A percentile compares a stretch with the other conserved stretches of the same genome.
These are phyloP conservation scores for Drosophila pruinosa DNA, from an alignment of 1,140 invertebrate species.

Conservation along the genomic window DNA sequence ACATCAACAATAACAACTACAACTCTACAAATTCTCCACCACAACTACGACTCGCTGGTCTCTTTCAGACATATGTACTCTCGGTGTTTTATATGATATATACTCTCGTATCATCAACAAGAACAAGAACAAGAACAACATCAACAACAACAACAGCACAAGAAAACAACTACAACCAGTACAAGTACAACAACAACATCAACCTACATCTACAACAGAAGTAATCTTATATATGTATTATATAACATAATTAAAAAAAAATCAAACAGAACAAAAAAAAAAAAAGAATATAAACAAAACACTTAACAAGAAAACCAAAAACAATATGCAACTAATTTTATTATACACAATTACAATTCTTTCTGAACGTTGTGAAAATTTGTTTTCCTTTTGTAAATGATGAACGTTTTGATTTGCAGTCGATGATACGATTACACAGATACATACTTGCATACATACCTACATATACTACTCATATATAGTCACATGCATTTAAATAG, in stretches of 20 bases:
- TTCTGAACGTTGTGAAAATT: slow-evolving; percentile 61
- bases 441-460: slow-evolving; percentile 20
- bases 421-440: slow-evolving; percentile 6
- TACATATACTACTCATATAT: slow-evolving; percentile 15
- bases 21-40: slow-evolving; percentile 57
- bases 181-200: slow-evolving; percentile 41
- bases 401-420: slow-evolving; percentile 8
- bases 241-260: slow-evolving; percentile 49
- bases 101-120: slow-evolving; percentile 49
- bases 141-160: slow-evolving; percentile 46
- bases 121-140: slow-evolving; percentile 21
- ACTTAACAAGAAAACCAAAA: slow-evolving; percentile 8
- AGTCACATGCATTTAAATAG: slow-evolving; percentile 55
- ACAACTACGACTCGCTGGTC: slow-evolving; percentile 68
- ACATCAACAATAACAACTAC: slow-evolving; percentile 52
- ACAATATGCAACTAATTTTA: slow-evolving; percentile 39
- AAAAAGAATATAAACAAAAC: slow-evolving; percentile 18
- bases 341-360: slow-evolving; percentile 37
- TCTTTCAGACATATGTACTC: slow-evolving; percentile 70
- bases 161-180: slow-evolving; percentile 62
- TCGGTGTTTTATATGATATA: slow-evolving; percentile 73
- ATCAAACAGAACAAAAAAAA: slow-evolving; percentile 34
- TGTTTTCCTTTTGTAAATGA: slow-evolving; percentile 43
- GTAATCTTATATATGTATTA: slow-evolving; percentile 50
- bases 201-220: slow-evolving; percentile 52